Evolutionary conservation across 2,797 vertebrate genomes (phyloP).

Genomic region (Epinephelus malabaricus): DNA sequence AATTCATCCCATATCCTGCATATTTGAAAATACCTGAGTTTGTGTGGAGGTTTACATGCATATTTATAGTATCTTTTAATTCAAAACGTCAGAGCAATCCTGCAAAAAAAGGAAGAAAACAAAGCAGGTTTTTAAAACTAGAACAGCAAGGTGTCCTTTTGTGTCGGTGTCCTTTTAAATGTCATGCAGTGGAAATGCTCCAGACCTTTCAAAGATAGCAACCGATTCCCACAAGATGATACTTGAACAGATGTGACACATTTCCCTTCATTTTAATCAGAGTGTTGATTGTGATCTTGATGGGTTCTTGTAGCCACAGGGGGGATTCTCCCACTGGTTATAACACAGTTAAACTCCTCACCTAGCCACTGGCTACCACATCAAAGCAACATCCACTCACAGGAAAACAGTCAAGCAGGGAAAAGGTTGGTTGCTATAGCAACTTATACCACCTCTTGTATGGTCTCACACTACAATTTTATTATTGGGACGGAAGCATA

Average conservation of each 20-base stretch:
- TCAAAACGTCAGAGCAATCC: conserved; percentile 14
- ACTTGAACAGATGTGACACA: conserved; percentile 26
- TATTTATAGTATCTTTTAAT: conserved; percentile 50
- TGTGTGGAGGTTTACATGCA: conserved; percentile 47
- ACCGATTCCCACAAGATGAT: conserved; percentile 21
- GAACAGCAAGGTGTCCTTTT: not conserved
- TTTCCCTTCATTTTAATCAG: conserved; percentile 46
- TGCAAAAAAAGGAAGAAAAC: not conserved
- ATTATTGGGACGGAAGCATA: conserved; percentile 60
- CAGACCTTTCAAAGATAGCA: conserved; percentile 24
- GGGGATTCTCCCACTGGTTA: conserved; percentile 57
- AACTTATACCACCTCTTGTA: conserved; percentile 61
- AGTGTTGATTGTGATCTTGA: conserved; percentile 62
- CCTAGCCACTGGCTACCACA: conserved; percentile 76
- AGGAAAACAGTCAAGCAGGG: conserved; percentile 67
- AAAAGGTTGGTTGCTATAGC: conserved; percentile 72
- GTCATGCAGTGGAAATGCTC: conserved; percentile 14
- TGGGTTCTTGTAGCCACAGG: conserved; percentile 43
- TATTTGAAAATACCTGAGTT: conserved; percentile 75
- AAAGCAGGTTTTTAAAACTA: not conserved
- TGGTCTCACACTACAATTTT: conserved; percentile 45
- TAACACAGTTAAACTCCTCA: conserved; percentile 70
- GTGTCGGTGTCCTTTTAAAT: conserved; percentile 10
- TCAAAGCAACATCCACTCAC: conserved; percentile 77
- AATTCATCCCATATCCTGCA: conserved; percentile 75